Percentiles rank a stretch among this genome's conserved stretches.
Conservation (phyloP, 2,113 vertebrate genomes). For the Pseudolaguvia tuberculata region DNA sequence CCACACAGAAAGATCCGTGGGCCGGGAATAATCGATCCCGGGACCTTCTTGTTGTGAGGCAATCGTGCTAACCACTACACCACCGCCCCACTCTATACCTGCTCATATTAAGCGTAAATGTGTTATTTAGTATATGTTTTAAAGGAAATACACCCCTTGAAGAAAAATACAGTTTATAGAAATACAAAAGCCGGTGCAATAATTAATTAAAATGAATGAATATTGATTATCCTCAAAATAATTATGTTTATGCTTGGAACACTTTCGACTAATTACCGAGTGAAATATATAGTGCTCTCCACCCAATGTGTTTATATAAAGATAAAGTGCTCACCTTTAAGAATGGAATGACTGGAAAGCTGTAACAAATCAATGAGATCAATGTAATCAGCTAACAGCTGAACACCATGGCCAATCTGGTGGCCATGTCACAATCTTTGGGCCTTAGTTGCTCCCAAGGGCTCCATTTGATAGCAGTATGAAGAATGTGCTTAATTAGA, state of each 20-base stretch:
- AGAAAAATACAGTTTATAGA: slow-evolving; percentile 15
- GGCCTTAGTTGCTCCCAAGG: slow-evolving; percentile 51
- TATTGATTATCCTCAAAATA: slow-evolving; percentile 54
- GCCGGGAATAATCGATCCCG: too few relatives aligned
- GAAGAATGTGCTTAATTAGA: slow-evolving; percentile 55
- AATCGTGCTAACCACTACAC: too few relatives aligned
- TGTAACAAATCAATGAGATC: slow-evolving; percentile 60
- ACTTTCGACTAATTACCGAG: slow-evolving; percentile 56
- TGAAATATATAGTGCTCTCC: slow-evolving; percentile 54
- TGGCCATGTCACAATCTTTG: slow-evolving; percentile 50
- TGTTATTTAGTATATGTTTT: background rate
- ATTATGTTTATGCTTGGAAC: slow-evolving; percentile 41
- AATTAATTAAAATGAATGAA: slow-evolving; percentile 45
- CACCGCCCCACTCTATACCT: too few relatives aligned
- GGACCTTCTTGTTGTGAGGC: too few relatives aligned
- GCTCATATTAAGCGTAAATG: too few relatives aligned
- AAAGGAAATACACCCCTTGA: background rate
- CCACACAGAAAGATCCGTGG: too few relatives aligned
- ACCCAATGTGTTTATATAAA: slow-evolving; percentile 59
- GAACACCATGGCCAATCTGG: slow-evolving; percentile 47
- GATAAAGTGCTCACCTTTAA: slow-evolving; percentile 67
- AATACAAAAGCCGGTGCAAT: slow-evolving; percentile 17
- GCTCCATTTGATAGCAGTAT: slow-evolving; percentile 46
- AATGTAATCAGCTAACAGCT: slow-evolving; percentile 61
- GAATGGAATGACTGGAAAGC: slow-evolving; percentile 55